Evolutionary conservation across 2,888 invertebrate genomes (phyloP).

Genomic region (Plagiodera versicolora): DNA sequence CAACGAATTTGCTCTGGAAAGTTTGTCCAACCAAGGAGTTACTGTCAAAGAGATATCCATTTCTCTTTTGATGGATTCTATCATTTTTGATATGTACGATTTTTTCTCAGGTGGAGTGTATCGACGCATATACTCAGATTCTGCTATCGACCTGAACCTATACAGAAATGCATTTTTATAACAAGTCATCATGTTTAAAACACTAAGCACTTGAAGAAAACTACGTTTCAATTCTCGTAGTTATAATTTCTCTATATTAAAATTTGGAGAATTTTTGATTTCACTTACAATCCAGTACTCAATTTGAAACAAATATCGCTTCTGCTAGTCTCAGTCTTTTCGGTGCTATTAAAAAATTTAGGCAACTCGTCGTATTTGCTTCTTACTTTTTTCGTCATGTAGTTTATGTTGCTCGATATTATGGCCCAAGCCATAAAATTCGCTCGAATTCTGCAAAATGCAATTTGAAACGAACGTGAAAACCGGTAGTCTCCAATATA

Average conservation of each 20-base stretch:
- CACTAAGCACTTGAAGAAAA: no score
- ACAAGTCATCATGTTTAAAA: no score
- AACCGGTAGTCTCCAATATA: no score
- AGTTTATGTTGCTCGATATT: slow-evolving; percentile 37
- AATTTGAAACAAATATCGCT: slow-evolving; percentile 34
- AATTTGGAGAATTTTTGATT: neutral
- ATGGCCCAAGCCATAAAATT: slow-evolving; percentile 45
- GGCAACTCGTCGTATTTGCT: slow-evolving; percentile 29
- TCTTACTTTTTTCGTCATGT: slow-evolving; percentile 34
- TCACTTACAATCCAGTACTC: slow-evolving; percentile 37
- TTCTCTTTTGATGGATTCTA: slow-evolving; percentile 34
- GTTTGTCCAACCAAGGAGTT: slow-evolving; percentile 37
- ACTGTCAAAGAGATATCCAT: slow-evolving; percentile 30
- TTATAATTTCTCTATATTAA: no score
- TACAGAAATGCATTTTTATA: no score
- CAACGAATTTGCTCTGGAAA: slow-evolving; percentile 28
- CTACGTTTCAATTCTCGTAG: no score
- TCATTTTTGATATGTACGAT: slow-evolving; percentile 34
- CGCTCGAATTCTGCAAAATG: slow-evolving; percentile 36
- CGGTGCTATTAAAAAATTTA: slow-evolving; percentile 10
- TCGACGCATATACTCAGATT: slow-evolving; percentile 40
- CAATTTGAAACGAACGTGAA: neutral
- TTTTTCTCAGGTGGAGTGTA: slow-evolving; percentile 33
- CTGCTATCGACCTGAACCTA: slow-evolving; percentile 41
- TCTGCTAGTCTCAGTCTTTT: slow-evolving; percentile 14